A percentile compares a stretch with the other conserved stretches of the same genome.
Evolutionary conservation across 2,888 invertebrate species (phyloP).

Genomic region (Pyrocoelia pectoralis): DNA sequence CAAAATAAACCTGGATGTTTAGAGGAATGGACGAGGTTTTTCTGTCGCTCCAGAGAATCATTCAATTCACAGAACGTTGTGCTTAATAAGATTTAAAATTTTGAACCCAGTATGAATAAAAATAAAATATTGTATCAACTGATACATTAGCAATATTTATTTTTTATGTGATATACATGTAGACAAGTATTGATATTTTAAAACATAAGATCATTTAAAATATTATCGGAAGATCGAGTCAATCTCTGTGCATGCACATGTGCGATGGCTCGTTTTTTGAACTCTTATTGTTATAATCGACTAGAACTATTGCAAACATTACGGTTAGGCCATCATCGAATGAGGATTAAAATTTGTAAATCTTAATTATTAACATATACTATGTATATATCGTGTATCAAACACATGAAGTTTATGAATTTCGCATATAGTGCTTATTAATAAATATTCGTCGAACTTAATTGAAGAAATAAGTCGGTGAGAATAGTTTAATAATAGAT

Average conservation of each 20-base stretch:
- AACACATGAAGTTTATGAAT: conserved; percentile 51
- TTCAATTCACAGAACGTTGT: no score
- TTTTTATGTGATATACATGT: conserved; percentile 53
- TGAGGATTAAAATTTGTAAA: conserved; percentile 41
- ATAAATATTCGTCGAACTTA: conserved; percentile 28
- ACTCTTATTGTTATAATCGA: conserved; percentile 40
- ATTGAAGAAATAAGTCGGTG: conserved; percentile 20
- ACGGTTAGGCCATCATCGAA: conserved; percentile 52
- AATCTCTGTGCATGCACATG: conserved; percentile 51
- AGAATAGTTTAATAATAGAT: conserved; percentile 29
- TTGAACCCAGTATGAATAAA: no score
- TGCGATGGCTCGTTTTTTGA: conserved; percentile 47
- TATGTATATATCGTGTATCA: conserved; percentile 38
- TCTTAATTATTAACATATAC: conserved; percentile 37
- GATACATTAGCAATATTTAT: conserved; percentile 53
- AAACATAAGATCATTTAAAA: conserved; percentile 57
- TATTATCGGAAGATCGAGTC: conserved; percentile 58
- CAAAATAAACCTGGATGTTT: no score
- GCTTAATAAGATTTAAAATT: no score
- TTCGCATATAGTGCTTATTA: conserved; percentile 49
- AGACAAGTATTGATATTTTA: conserved; percentile 58
- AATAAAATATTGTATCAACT: conserved; percentile 32
- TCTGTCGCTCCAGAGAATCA: no score
- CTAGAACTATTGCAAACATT: conserved; percentile 55
- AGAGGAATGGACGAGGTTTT: no score